Base-by-base conservation (phyloP, 2,888 invertebrate species). In the Pheosia gnoma region DNA sequence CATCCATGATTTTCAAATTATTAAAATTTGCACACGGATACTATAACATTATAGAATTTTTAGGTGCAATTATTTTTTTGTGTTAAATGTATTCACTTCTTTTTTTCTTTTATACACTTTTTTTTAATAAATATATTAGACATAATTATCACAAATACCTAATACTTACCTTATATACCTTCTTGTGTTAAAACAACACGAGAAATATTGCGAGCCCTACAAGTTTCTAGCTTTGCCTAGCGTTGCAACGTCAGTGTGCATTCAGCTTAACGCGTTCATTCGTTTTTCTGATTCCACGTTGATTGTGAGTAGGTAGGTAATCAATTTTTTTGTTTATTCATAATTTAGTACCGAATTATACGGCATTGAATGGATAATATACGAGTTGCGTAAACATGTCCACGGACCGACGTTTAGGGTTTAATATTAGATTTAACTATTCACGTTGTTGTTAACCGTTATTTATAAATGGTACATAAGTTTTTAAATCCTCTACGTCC, bases 271-370 rank as follows among this genome's bases (percentile, higher is more conserved):
- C 10, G n/a, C 65, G 60, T 58, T 61, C 59, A 63, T 85, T 83
- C 79, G 80, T 85, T 89, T 84, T 86, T 82, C 76, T 82, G 67
- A 80, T 81, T 78, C 79, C 79, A 76, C 69, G 75, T 85, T 85
- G 80, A 84, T 87, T 86, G 80, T 84, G 78, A 82, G 78, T 83
- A 78, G 80, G 83, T 80, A 80, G 80, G 83, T 80, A 80, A 80
- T 80, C 68, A 68, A 64, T 66, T 45, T 36, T 80, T 84, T 82
- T 80, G 75, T 83, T 84, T 83, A 80, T 85, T 85, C 84, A 81
- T 85, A 81, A 83, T 84, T 84, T 81, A 78, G 75, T 80, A 72
- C 74, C 70, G 66, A 75, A 68, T 77, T 77, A 70, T 77, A 75
- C 59, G 62, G 63, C 71, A 75, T 75, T 74, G 71, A 78, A 77